Percentiles rank a stretch among this genome's conserved stretches.
phyloP scores from a whole-genome alignment of 2,888 invertebrate species.

The Carcina quercana region DNA sequence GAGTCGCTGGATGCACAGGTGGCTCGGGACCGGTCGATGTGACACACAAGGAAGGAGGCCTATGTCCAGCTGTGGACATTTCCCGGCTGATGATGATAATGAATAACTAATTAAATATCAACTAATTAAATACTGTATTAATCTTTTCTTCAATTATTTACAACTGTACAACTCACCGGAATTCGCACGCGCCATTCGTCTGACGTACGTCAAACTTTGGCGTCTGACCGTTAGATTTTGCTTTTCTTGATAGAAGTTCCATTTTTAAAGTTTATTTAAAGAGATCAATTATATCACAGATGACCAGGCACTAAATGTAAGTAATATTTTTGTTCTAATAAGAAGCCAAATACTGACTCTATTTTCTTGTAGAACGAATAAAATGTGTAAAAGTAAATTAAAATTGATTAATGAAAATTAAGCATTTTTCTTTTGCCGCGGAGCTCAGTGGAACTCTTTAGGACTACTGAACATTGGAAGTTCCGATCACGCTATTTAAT shows the following conservation, averaged over 20 bases:
- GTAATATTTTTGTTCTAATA: constrained; percentile 17
- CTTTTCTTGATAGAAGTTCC: constrained; percentile 55
- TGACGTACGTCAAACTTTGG: constrained; percentile 50
- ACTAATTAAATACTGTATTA: too few relatives aligned
- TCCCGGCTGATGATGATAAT: too few relatives aligned
- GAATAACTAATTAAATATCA: too few relatives aligned
- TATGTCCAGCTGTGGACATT: too few relatives aligned
- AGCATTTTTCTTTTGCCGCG: constrained; percentile 16
- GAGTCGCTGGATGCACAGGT: too few relatives aligned
- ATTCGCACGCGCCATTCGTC: constrained; percentile 47
- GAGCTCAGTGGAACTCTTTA: constrained; percentile 44
- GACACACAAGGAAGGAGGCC: too few relatives aligned
- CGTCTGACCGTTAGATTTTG: constrained; percentile 47
- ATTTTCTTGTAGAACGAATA: neutral
- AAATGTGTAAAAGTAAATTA: neutral
- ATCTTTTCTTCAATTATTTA: too few relatives aligned
- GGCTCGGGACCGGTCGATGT: too few relatives aligned
- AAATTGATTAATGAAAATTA: neutral
- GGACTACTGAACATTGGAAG: constrained; percentile 52
- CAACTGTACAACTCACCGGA: constrained; percentile 52
- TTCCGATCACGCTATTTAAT: constrained; percentile 29
- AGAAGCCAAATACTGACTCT: too few relatives aligned
- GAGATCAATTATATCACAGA: constrained; percentile 44
- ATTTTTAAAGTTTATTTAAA: constrained; percentile 36
- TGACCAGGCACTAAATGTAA: constrained; percentile 11